Evolutionary conservation across 2,797 vertebrate species (phyloP), one percentile per base, ranked within the genome.

Genomic region (Tragelaphus oryx): DNA sequence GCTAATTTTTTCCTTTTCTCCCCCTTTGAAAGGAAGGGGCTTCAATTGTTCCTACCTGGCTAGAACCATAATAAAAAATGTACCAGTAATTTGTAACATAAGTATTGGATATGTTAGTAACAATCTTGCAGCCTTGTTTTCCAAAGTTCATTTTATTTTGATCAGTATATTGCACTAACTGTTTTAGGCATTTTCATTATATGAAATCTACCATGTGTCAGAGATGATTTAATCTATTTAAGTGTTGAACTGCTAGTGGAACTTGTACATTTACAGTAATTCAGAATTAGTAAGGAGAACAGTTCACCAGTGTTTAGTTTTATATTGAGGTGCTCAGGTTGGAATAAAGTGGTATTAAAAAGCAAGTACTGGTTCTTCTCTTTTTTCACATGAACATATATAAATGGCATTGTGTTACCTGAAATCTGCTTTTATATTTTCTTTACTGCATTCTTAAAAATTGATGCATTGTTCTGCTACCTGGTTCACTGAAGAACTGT

Each of bases 101-200:
- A 98, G 96, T 98, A 98, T 97, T 98, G 94, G 96, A 96, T 97
- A 97, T 98, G 98, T 98, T 98, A 98, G 97, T 98, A 98, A 98
- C 96, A 98, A 97, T 98, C 97, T 98, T 91, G 97, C 98, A 98
- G 97, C 96, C 96, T 98, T 98, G 98, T 98, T 98, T 98, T 98
- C 98, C 97, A 98, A 98, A 98, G 98, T 98, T 98, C 97, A 96
- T 99, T 98, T 99, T 98, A 98, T 99, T 99, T 99, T 98, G 98
- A 98, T 99, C 98, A 98, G 98, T 98, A 98, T 99, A 98, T 99
- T 99, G 99, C 99, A 99, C 99, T 99, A 99, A 98, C 98, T 98
- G 98, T 99, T 99, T 99, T 98, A 98, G 98, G 98, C 98, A 98
- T 98, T 98, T 98, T 98, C 98, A 98, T 98, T 98, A 98, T 98